These are phyloP conservation scores for Lithobates pipiens DNA, from an alignment of 2,797 vertebrate genomes.

Conservation along the genomic window DNA sequence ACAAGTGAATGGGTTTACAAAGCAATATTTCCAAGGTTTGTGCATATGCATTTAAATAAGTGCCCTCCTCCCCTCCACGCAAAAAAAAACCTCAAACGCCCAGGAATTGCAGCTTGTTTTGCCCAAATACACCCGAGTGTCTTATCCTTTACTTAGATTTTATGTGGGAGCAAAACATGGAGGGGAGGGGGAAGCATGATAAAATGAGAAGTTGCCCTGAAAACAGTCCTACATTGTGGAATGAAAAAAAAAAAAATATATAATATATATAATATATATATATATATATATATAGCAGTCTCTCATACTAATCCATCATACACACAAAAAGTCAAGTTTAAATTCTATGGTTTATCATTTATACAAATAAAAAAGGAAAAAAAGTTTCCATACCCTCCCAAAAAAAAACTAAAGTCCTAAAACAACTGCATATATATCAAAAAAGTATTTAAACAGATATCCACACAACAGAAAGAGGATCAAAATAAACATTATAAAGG, in stretches of 20 bases:
- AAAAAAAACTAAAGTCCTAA: slow-evolving; percentile 62
- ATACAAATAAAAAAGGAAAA: slow-evolving; percentile 35
- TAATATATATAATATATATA: too few relatives aligned
- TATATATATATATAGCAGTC: slow-evolving; percentile 33
- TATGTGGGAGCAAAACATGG: slow-evolving; percentile 9
- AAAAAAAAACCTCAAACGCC: not conserved
- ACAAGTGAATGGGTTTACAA: not conserved
- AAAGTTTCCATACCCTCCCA: slow-evolving; percentile 14
- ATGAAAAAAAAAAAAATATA: slow-evolving; percentile 63
- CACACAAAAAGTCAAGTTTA: slow-evolving; percentile 64
- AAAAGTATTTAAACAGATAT: slow-evolving; percentile 67
- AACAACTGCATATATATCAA: slow-evolving; percentile 63
- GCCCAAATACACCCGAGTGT: slow-evolving; percentile 21
- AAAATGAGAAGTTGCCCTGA: slow-evolving; percentile 28
- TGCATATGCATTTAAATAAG: not conserved
- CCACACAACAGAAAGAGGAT: slow-evolving; percentile 68
- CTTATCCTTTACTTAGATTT: not conserved
- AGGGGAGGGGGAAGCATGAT: not conserved
- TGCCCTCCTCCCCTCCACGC: not conserved
- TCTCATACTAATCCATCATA: slow-evolving; percentile 60
- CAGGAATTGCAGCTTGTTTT: slow-evolving; percentile 1
- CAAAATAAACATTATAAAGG: slow-evolving; percentile 81
- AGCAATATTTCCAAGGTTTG: not conserved
- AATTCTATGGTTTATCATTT: slow-evolving; percentile 64
- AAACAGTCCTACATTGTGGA: slow-evolving; percentile 54